Percentiles rank a stretch among this genome's conserved stretches.
Evolutionary conservation across 1,140 invertebrate genomes (phyloP).

Genomic region (Dreissena rostriformis): DNA sequence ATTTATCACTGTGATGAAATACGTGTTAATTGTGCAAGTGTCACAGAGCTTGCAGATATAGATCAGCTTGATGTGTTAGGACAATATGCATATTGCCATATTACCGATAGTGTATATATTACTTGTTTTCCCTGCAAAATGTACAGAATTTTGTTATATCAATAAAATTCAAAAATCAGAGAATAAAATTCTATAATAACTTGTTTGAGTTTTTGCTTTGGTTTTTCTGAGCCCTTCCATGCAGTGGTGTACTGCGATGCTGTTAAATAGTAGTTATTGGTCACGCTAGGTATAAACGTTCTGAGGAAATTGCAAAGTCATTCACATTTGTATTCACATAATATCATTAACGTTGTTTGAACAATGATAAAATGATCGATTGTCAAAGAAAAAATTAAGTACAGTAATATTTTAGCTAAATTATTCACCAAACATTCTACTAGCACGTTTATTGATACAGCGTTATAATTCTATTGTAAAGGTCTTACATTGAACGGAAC

Average conservation of each 20-base stretch:
- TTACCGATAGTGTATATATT: slow-evolving; percentile 37
- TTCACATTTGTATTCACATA: neutral
- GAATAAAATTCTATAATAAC: slow-evolving; percentile 49
- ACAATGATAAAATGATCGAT: neutral
- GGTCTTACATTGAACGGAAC: too few relatives aligned
- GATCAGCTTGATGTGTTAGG: neutral
- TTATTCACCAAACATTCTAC: too few relatives aligned
- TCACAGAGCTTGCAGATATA: neutral
- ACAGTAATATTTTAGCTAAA: too few relatives aligned
- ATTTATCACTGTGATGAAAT: neutral
- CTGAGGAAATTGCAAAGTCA: neutral
- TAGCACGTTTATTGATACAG: too few relatives aligned
- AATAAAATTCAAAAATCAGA: slow-evolving; percentile 46
- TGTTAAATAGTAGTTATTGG: neutral
- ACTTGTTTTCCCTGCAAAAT: slow-evolving; percentile 32
- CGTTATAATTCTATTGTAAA: too few relatives aligned
- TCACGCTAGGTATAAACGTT: neutral
- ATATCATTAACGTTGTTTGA: neutral
- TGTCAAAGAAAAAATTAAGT: too few relatives aligned
- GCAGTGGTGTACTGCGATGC: neutral
- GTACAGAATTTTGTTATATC: slow-evolving; percentile 43
- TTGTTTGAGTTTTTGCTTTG: neutral
- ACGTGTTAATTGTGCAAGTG: neutral
- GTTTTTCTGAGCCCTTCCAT: neutral
- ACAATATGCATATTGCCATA: slow-evolving; percentile 20